These are phyloP conservation scores for Prunella strophiata DNA, from an alignment of 2,797 vertebrate species.

Conservation along the genomic window DNA sequence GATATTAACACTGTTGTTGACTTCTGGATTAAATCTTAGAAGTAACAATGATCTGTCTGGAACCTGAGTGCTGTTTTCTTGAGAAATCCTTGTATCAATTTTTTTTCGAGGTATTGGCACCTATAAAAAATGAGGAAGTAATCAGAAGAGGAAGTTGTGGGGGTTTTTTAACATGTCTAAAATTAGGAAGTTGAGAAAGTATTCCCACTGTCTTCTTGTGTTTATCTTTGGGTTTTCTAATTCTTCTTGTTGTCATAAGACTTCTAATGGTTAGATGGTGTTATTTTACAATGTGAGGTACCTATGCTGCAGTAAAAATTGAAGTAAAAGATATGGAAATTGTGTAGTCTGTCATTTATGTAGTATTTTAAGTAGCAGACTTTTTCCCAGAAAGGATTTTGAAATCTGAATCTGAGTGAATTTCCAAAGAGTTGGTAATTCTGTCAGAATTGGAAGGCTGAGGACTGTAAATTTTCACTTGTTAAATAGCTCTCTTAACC, in stretches of 20 bases:
- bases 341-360: neutral
- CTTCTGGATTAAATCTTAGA: neutral
- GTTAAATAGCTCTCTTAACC: neutral
- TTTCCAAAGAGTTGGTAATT: neutral
- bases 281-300: neutral
- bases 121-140: neutral
- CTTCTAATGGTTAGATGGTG: neutral
- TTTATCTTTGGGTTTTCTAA: neutral
- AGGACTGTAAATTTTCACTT: slow-evolving; percentile 1
- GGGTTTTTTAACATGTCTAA: neutral
- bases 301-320: neutral
- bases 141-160: neutral
- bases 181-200: neutral
- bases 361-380: slow-evolving; percentile 26
- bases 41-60: neutral
- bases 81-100: neutral
- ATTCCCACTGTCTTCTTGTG: neutral
- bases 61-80: neutral
- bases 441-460: neutral
- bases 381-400: slow-evolving; percentile 22
- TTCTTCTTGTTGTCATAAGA: neutral
- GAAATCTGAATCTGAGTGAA: slow-evolving; percentile 28
- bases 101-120: neutral
- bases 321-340: neutral
- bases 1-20: neutral